Conservation (phyloP, 1,140 invertebrate species). For the Drosophila triauraria region DNA sequence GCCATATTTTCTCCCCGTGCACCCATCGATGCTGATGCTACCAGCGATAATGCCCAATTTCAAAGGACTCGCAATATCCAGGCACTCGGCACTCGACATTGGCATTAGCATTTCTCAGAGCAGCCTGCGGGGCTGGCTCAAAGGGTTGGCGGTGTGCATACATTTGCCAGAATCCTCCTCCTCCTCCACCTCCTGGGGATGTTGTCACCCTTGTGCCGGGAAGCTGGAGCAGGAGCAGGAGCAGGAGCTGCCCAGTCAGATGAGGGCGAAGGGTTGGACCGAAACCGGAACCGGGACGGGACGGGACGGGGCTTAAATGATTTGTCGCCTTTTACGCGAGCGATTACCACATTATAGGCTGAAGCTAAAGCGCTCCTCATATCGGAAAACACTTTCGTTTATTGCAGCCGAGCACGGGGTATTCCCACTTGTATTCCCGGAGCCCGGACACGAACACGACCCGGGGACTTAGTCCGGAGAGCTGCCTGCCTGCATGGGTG, state of each 20-base stretch:
- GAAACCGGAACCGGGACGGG: slow-evolving; percentile 17
- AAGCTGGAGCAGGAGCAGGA: slow-evolving; percentile 7
- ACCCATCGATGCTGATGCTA: slow-evolving; percentile 19
- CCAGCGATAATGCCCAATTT: slow-evolving; percentile 69
- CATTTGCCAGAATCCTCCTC: slow-evolving; percentile 48
- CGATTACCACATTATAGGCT: slow-evolving; percentile 84
- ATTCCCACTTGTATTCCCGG: slow-evolving; percentile 69
- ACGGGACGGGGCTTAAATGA: slow-evolving; percentile 76
- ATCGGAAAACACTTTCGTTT: slow-evolving; percentile 83
- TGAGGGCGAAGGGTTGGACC: slow-evolving; percentile 30
- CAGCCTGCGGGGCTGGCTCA: slow-evolving; percentile 58
- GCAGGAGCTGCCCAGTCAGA: not conserved
- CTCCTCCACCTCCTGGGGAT: slow-evolving; percentile 24
- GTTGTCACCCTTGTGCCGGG: slow-evolving; percentile 75
- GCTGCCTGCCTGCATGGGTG: slow-evolving; percentile 5
- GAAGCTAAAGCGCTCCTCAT: slow-evolving; percentile 75
- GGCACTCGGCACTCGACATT: slow-evolving; percentile 43
- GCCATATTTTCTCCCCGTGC: not conserved
- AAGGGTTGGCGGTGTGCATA: slow-evolving; percentile 71
- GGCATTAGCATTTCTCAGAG: slow-evolving; percentile 45
- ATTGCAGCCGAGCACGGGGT: slow-evolving; percentile 60
- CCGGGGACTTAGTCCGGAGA: slow-evolving; percentile 5
- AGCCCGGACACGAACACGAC: not conserved
- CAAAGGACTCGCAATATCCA: slow-evolving; percentile 40
- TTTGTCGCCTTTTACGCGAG: slow-evolving; percentile 84